Evolutionary conservation across 1,140 invertebrate species (phyloP).

Genomic region (Holcopasites calliopsidis): DNA sequence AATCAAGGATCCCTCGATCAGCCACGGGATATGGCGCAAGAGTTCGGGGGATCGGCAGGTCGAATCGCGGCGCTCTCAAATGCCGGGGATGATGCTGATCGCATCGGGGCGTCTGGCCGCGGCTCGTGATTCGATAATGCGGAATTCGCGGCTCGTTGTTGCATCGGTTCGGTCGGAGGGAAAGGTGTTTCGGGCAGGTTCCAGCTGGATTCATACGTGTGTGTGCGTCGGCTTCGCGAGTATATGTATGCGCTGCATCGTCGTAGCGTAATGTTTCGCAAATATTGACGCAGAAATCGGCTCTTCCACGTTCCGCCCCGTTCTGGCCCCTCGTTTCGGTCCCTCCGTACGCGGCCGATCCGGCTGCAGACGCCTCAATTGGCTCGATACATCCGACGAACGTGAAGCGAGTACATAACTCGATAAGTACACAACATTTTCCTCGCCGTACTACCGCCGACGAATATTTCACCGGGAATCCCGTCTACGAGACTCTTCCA

Average conservation of each 20-base stretch:
- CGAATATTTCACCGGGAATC: slow-evolving; percentile 47
- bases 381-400: slow-evolving; percentile 62
- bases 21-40: no score
- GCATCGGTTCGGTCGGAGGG: background rate
- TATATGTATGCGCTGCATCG: slow-evolving; percentile 38
- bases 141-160: slow-evolving; percentile 16
- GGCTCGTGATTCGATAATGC: slow-evolving; percentile 29
- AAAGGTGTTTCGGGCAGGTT: slow-evolving; percentile 21
- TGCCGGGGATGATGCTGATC: slow-evolving; percentile 37
- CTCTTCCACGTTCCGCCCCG: slow-evolving; percentile 40
- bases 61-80: no score
- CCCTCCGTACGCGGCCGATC: slow-evolving; percentile 44
- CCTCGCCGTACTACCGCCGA: slow-evolving; percentile 50
- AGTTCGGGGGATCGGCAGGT: background rate
- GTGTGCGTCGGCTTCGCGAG: slow-evolving; percentile 38
- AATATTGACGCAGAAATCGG: slow-evolving; percentile 69
- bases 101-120: slow-evolving; percentile 43
- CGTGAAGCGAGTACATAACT: slow-evolving; percentile 66
- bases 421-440: slow-evolving; percentile 66
- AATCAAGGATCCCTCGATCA: background rate
- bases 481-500: slow-evolving; percentile 26
- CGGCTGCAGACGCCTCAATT: slow-evolving; percentile 62
- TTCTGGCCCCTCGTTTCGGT: slow-evolving; percentile 32
- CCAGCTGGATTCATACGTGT: no score
- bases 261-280: slow-evolving; percentile 62